phyloP scores from a whole-genome alignment of 2,797 vertebrate genomes.

The Micropoecilia bifurca region DNA sequence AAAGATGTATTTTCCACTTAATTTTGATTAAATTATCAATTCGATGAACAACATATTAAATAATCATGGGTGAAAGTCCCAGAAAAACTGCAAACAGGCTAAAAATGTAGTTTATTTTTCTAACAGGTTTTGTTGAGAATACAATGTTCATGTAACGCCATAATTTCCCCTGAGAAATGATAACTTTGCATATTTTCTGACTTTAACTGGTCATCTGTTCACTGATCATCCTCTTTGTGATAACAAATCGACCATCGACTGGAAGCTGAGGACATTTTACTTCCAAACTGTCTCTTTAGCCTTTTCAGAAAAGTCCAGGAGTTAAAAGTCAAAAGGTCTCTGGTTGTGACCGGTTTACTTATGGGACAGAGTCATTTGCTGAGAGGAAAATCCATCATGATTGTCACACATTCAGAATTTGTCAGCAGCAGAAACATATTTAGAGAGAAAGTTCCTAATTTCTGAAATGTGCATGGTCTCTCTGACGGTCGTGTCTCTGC shows the following conservation, averaged over 20 bases:
- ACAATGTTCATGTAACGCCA: neutral
- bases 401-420: constrained; percentile 68
- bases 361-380: neutral
- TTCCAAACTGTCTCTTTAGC: neutral
- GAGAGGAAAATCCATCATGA: neutral
- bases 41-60: neutral
- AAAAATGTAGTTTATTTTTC: neutral
- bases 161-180: neutral
- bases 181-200: too few species aligned
- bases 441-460: constrained; percentile 87
- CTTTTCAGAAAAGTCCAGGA: neutral
- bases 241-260: neutral
- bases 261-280: neutral
- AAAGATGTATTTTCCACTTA: neutral
- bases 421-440: constrained; percentile 86
- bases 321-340: neutral
- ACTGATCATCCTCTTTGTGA: neutral
- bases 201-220: neutral
- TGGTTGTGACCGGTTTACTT: neutral
- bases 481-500: constrained; percentile 91
- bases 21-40: neutral
- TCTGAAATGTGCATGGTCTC: constrained; percentile 95
- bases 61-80: neutral
- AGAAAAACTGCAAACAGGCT: neutral
- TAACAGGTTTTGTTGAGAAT: neutral